Evolutionary conservation across 1,140 invertebrate genomes (phyloP), one percentile per base, ranked within the genome.

Genomic region (Acromyrmex echinatior): DNA sequence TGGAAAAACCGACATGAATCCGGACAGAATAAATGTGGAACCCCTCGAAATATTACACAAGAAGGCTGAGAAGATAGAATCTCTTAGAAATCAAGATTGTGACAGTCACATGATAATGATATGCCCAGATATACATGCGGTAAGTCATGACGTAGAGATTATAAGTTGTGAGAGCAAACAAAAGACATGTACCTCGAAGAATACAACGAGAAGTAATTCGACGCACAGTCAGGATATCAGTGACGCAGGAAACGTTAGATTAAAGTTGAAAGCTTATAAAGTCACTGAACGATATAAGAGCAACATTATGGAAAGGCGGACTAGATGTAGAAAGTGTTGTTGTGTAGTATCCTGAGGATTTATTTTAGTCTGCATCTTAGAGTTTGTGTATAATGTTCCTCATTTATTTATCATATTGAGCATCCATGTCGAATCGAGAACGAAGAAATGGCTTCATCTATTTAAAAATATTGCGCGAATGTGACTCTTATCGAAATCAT

Each of bases 241-340:
- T 9, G 92, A 92, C 16, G 25, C 85, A 6, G 89, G 81, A 4
- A 90, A 87, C 21, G 86, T 90, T 39, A 93, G 88, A 35, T 79
- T 93, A 7, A 94, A 92, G 25, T 78, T 88, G 25, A 95, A 93
- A 81, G 93, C 92, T 35, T 92, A 91, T 60, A 93, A 92, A 79
- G 91, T 94, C 39, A 93, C 92, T 1, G 91, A 94, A 60, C 93
- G 90, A 51, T 94, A 91, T 73, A 94, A 93, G 62, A 89, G 89
- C 12, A 92, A 93, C 25, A 93, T 95, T 31, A 82, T 91, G 0
- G 78, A 35, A 9, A 93, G 92, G 62, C 91, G 92, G 65, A 81
- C 88, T 7, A 92, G 85, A 68, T 95, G 94, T 77, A 86, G 87
- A 60, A 94, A 92, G 76, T 94, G 93, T 86, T 95, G 95, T 74